phyloP scores from a whole-genome alignment of 2,888 invertebrate genomes.

The Sesia bembeciformis region DNA sequence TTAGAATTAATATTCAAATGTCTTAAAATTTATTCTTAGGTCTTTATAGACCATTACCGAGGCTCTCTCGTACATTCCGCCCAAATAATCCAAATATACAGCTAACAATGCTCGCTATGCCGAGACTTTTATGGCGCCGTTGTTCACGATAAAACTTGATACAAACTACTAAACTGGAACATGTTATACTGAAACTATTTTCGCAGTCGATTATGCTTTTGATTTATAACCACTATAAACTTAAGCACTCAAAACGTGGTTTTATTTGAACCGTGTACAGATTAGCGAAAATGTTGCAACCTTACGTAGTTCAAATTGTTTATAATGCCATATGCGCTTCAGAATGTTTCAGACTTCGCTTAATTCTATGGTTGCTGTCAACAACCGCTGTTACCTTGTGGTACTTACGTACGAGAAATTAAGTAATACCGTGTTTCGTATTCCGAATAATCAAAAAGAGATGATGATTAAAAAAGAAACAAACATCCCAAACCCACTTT shows the following conservation, averaged over 20 bases:
- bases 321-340: too few relatives aligned
- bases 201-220: conserved; percentile 17
- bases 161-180: conserved; percentile 16
- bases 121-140: conserved; percentile 21
- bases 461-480: too few relatives aligned
- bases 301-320: too few relatives aligned
- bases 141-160: conserved; percentile 15
- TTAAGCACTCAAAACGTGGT: neutral
- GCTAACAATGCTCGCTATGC: conserved; percentile 19
- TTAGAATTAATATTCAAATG: conserved; percentile 51
- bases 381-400: too few relatives aligned
- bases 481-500: too few relatives aligned
- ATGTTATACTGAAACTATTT: conserved; percentile 17
- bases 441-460: too few relatives aligned
- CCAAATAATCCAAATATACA: conserved; percentile 14
- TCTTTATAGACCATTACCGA: conserved; percentile 11
- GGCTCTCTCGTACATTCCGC: conserved; percentile 20
- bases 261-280: neutral
- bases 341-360: too few relatives aligned
- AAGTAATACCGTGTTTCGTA: too few relatives aligned
- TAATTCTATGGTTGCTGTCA: too few relatives aligned
- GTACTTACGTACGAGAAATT: too few relatives aligned
- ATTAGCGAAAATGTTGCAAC: neutral
- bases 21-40: conserved; percentile 15
- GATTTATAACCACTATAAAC: conserved; percentile 7